These are phyloP conservation scores for Larimichthys polyactis DNA, from an alignment of 2,113 vertebrate genomes.

Conservation along the genomic window DNA sequence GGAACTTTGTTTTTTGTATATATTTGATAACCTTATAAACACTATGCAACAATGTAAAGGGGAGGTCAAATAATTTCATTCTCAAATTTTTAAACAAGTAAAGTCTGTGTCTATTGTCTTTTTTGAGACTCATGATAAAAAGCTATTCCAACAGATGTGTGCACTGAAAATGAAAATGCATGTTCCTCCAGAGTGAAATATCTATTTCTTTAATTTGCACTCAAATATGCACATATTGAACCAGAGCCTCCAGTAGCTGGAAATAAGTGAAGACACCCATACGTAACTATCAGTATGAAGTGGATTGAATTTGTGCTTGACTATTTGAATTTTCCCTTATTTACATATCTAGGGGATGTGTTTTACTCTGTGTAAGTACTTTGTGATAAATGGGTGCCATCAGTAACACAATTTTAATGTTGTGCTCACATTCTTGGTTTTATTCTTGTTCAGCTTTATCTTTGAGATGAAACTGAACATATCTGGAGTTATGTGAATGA, in stretches of 20 bases:
- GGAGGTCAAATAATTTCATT: constrained; percentile 5
- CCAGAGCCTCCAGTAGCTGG: constrained; percentile 9
- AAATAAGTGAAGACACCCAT: constrained; percentile 42
- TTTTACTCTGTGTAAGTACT: constrained; percentile 10
- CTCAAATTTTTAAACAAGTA: constrained; percentile 13
- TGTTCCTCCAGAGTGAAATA: constrained; percentile 20
- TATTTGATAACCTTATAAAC: neutral
- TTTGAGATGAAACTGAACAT: constrained; percentile 17
- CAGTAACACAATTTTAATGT: neutral
- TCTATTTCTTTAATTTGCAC: constrained; percentile 31
- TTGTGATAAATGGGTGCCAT: constrained; percentile 20
- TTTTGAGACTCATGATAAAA: neutral
- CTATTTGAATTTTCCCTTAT: constrained; percentile 30
- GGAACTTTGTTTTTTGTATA: constrained; percentile 11
- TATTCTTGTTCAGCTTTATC: neutral
- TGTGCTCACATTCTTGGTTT: constrained; percentile 20
- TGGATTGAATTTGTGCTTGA: constrained; percentile 16
- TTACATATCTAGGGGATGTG: neutral
- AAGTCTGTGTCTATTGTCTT: neutral
- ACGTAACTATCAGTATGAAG: constrained; percentile 34
- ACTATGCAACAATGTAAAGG: constrained; percentile 9
- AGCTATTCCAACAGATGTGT: neutral
- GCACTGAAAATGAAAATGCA: constrained; percentile 26
- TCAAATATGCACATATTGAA: constrained; percentile 35
- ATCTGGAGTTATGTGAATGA: constrained; percentile 3